Evolutionary conservation across 2,888 invertebrate species (phyloP), one percentile per base, ranked within the genome.

Genomic region (Chymomyza amoena): DNA sequence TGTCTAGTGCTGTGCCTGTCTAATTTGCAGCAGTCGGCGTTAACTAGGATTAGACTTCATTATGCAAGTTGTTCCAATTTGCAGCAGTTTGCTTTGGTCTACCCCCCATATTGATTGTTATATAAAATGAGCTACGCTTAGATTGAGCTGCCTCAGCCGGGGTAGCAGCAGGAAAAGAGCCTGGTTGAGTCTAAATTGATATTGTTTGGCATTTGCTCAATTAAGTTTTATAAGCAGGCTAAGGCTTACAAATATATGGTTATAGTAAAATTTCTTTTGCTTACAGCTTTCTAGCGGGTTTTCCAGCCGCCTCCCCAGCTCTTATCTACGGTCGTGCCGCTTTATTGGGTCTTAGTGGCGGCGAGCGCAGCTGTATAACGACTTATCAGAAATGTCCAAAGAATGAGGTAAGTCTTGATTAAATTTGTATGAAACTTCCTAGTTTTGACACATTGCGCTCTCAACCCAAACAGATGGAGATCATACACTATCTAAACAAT

Each of bases 401-500:
- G 61, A 95, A 95, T 89, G 92, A 92, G 88, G 91, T 90, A 68
- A 78, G 73, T 32, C 50, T 32, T 10, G 57, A 10, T 15, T 52
- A n/a, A 39, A 61, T 59, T 20, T 36, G 25, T 61, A 67, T 60
- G 28, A 59, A 52, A 59, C 67, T 63, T 70, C 6, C 3, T 28
- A 50, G 54, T 68, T 25, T 66, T 63, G 77, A 66, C 13, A 66
- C 65, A 63, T 64, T 64, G 0, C 63, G 39, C 56, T 69, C 45
- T 64, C 59, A 18, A 36, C 39, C n/a, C 10, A 10, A 9, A 70
- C 93, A 95, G 39, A 94, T 95, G 77, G 93, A 94, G 78, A 93
- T 97, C 10, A 93, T 96, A 51, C 93, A 95, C 89, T 97, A 97
- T 89, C 92, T 97, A 64, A 97, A 97, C 92, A 97, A 96, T 90